These are phyloP conservation scores for Zaprionus vittiger DNA, from an alignment of 1,140 invertebrate species.

Conservation along the genomic window DNA sequence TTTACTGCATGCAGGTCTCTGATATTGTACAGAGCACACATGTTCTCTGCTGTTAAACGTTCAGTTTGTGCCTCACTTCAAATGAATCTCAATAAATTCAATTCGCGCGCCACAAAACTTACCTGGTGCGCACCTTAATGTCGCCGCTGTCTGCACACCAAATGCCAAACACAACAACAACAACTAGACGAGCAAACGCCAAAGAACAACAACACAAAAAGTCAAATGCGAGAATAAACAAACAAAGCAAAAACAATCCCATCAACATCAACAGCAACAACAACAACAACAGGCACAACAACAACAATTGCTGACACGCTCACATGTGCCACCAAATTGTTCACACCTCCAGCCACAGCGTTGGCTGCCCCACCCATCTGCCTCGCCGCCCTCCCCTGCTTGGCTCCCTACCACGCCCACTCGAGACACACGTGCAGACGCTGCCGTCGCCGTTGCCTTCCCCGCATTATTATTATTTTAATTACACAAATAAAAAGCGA, in stretches of 20 bases:
- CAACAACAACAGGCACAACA: conserved; percentile 14
- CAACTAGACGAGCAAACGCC: conserved; percentile 37
- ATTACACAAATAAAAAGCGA: conserved; percentile 67
- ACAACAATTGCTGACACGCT: conserved; percentile 44
- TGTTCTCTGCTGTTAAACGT: neutral
- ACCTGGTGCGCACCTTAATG: conserved; percentile 15
- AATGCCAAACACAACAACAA: conserved; percentile 51
- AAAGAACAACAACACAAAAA: conserved; percentile 35
- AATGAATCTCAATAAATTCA: conserved; percentile 36
- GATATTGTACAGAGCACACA: no score
- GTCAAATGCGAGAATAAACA: conserved; percentile 56
- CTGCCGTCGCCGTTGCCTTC: conserved; percentile 13
- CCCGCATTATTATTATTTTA: conserved; percentile 75
- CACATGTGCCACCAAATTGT: conserved; percentile 74
- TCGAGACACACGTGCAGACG: conserved; percentile 60
- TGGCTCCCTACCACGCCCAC: conserved; percentile 53
- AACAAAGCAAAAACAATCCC: conserved; percentile 48
- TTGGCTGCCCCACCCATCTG: conserved; percentile 4
- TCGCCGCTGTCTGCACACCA: conserved; percentile 12
- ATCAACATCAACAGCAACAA: conserved; percentile 24
- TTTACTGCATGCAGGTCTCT: no score
- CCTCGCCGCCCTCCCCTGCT: conserved; percentile 9
- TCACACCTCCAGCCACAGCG: conserved; percentile 57
- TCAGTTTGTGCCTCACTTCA: conserved; percentile 9
- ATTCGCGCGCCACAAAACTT: conserved; percentile 12